Evolutionary conservation across 2,888 invertebrate species (phyloP).

Genomic region (Lathronympha strigana): DNA sequence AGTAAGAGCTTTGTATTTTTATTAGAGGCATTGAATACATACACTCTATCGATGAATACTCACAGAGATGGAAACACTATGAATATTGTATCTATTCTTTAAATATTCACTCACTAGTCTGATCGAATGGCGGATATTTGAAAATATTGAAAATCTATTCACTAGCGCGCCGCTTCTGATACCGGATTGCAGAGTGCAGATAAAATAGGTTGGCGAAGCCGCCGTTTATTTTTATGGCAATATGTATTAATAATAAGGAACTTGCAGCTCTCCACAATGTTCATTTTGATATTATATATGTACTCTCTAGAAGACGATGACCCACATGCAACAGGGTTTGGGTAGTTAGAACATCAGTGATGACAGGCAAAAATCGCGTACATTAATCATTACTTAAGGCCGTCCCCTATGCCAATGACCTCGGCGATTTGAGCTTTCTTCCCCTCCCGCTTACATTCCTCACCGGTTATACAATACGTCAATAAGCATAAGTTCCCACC

Average conservation of each 20-base stretch:
- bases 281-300: too few relatives aligned
- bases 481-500: too few relatives aligned
- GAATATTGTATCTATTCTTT: slow-evolving; percentile 29
- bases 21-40: slow-evolving; percentile 12
- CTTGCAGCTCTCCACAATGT: too few relatives aligned
- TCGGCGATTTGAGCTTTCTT: too few relatives aligned
- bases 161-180: slow-evolving; percentile 46
- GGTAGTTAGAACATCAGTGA: too few relatives aligned
- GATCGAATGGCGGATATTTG: slow-evolving; percentile 42
- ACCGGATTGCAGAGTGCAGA: slow-evolving; percentile 50
- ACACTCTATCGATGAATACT: neutral
- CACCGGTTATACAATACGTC: too few relatives aligned
- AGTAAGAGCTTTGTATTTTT: neutral
- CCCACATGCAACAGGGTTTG: neutral
- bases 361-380: too few relatives aligned
- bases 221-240: slow-evolving; percentile 26
- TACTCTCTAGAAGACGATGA: too few relatives aligned
- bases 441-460: too few relatives aligned
- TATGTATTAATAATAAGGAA: slow-evolving; percentile 11
- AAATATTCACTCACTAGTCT: slow-evolving; percentile 31
- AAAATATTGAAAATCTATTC: slow-evolving; percentile 54
- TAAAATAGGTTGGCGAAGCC: slow-evolving; percentile 30
- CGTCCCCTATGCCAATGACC: too few relatives aligned
- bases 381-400: too few relatives aligned
- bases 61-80: slow-evolving; percentile 19